A percentile compares a stretch with the other conserved stretches of the same genome.
phyloP scores from a whole-genome alignment of 2,888 invertebrate species.

The Lottia scabra region DNA sequence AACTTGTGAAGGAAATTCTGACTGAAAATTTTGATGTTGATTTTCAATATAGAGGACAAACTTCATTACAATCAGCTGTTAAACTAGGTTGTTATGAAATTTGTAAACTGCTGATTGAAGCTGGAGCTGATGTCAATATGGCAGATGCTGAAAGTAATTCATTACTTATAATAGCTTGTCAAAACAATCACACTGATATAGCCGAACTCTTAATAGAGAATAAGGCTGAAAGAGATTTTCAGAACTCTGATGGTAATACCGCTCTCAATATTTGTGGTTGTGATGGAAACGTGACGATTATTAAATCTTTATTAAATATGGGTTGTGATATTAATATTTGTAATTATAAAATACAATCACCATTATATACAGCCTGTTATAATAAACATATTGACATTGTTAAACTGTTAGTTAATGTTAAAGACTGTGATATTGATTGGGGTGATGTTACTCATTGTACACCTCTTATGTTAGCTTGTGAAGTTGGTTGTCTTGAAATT shows the following conservation, averaged over 20 bases:
- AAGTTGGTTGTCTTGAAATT: slow-evolving; percentile 46
- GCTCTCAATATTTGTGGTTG: slow-evolving; percentile 58
- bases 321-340: slow-evolving; percentile 32
- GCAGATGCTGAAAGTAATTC: slow-evolving; percentile 59
- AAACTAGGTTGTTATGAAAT: slow-evolving; percentile 52
- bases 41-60: slow-evolving; percentile 62
- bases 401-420: slow-evolving; percentile 23
- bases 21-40: slow-evolving; percentile 61
- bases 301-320: slow-evolving; percentile 44
- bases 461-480: slow-evolving; percentile 54
- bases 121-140: slow-evolving; percentile 61
- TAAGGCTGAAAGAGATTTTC: slow-evolving; percentile 54
- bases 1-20: slow-evolving; percentile 46
- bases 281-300: slow-evolving; percentile 47
- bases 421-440: slow-evolving; percentile 38
- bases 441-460: slow-evolving; percentile 48
- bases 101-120: slow-evolving; percentile 52
- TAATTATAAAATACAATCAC: slow-evolving; percentile 33
- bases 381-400: slow-evolving; percentile 25
- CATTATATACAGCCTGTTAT: slow-evolving; percentile 34
- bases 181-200: slow-evolving; percentile 47
- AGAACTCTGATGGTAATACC: slow-evolving; percentile 56
- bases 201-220: slow-evolving; percentile 52
- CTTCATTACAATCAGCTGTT: slow-evolving; percentile 62
- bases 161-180: slow-evolving; percentile 60